Conservation (phyloP, 2,888 invertebrate genomes). For the Calameuta filiformis region DNA sequence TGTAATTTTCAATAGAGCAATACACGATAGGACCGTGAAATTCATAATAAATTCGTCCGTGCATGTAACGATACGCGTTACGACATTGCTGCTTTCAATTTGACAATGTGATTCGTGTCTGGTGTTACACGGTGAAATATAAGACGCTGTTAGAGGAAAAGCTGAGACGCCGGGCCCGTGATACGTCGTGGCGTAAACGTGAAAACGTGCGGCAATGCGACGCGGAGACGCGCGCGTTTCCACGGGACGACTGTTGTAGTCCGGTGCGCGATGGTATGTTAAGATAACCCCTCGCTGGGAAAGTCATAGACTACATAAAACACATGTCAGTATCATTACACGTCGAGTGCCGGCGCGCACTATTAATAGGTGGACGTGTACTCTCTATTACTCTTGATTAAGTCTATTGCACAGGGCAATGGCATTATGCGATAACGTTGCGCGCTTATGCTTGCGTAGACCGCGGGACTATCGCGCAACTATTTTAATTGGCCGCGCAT, state of each 20-base stretch:
- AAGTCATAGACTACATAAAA: background rate
- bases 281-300: constrained; percentile 1
- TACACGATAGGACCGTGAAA: background rate
- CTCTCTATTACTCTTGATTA: constrained; percentile 55
- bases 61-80: background rate
- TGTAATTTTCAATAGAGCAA: background rate
- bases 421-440: constrained; percentile 46
- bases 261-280: background rate
- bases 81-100: background rate
- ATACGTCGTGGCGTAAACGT: background rate
- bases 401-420: constrained; percentile 47
- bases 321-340: constrained; percentile 3
- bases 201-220: background rate
- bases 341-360: constrained; percentile 28
- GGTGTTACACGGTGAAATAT: background rate
- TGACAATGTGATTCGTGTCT: background rate
- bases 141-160: background rate
- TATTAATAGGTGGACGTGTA: constrained; percentile 49
- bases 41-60: background rate
- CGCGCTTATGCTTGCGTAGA: background rate
- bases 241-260: background rate
- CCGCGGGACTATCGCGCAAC: background rate
- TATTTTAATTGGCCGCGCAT: constrained; percentile 16
- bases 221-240: background rate
- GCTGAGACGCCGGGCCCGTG: background rate